Evolutionary conservation across 1,140 invertebrate genomes (phyloP).

Genomic region (Phymorhynchus buccinoides): DNA sequence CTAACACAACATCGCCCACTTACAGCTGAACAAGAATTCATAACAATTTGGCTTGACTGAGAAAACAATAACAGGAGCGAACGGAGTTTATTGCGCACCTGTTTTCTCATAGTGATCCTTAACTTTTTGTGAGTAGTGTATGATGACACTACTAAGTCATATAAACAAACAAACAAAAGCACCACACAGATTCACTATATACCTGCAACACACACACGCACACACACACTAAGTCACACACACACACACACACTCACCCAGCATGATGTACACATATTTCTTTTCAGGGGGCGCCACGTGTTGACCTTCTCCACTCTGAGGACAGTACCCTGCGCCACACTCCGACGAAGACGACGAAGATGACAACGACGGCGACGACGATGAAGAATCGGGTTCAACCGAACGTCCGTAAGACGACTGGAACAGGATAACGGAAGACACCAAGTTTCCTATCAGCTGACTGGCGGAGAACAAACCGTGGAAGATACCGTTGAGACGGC

Average conservation of each 20-base stretch:
- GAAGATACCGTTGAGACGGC: conserved; percentile 60
- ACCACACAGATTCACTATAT: no score
- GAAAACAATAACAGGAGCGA: no score
- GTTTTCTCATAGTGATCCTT: no score
- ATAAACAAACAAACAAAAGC: no score
- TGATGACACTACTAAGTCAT: no score
- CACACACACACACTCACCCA: conserved; percentile 1
- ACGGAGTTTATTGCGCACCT: no score
- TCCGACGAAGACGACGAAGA: not conserved
- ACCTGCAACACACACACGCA: no score
- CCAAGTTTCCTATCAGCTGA: conserved; percentile 61
- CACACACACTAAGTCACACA: no score
- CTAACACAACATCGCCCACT: no score
- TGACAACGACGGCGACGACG: conserved; percentile 20
- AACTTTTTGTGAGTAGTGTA: no score
- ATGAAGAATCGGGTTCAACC: not conserved
- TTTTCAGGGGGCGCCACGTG: conserved; percentile 1
- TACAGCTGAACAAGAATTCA: no score
- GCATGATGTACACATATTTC: conserved; percentile 29
- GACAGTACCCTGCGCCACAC: conserved; percentile 52
- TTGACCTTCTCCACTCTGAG: conserved; percentile 38
- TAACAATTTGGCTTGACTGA: no score
- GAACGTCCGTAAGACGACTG: conserved; percentile 40
- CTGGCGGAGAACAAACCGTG: conserved; percentile 54
- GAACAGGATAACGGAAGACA: conserved; percentile 54